Conservation (phyloP, 2,888 invertebrate genomes). For the Phymatocera aterrima region DNA sequence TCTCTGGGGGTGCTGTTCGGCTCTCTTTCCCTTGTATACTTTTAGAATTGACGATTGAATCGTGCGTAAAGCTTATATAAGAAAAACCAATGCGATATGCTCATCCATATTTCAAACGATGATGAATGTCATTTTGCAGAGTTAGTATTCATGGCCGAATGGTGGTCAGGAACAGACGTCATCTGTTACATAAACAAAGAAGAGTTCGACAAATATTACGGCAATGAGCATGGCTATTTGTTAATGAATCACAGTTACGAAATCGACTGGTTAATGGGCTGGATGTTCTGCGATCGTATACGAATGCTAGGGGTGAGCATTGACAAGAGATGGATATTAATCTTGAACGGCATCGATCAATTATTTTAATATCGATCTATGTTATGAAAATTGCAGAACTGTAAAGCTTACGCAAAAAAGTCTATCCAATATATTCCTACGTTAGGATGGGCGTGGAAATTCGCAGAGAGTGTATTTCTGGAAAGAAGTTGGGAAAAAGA, state of each 20-base stretch:
- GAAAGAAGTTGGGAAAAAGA: constrained; percentile 95
- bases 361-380: neutral
- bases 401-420: constrained; percentile 97
- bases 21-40: too few relatives aligned
- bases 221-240: constrained; percentile 92
- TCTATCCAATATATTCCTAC: constrained; percentile 93
- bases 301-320: constrained; percentile 87
- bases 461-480: constrained; percentile 95
- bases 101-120: neutral
- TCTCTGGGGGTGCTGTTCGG: neutral
- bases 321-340: neutral
- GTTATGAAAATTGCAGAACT: constrained; percentile 80
- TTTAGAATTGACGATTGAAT: too few relatives aligned
- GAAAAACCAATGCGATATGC: constrained; percentile 17
- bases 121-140: constrained; percentile 79
- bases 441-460: constrained; percentile 97
- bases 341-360: neutral
- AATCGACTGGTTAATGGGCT: constrained; percentile 96
- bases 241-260: constrained; percentile 97
- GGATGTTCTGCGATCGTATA: constrained; percentile 91
- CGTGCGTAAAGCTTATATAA: too few relatives aligned
- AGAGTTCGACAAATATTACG: constrained; percentile 86
- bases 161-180: constrained; percentile 91
- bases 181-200: constrained; percentile 87
- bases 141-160: constrained; percentile 93